Evolutionary conservation across 1,140 invertebrate species (phyloP).

Genomic region (Thaumetopoea pityocampa): DNA sequence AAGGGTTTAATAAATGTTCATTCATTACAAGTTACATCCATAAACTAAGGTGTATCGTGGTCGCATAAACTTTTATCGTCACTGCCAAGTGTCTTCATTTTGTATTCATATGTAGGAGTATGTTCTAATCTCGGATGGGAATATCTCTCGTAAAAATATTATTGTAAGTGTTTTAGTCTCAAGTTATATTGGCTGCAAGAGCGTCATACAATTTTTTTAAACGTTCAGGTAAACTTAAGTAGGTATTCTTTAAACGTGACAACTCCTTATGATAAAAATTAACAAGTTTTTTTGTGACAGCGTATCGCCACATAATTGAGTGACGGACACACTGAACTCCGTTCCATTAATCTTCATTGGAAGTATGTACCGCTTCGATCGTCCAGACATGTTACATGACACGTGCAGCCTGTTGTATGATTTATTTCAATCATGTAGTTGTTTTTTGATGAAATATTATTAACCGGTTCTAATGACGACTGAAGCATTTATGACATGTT

Average conservation of each 20-base stretch:
- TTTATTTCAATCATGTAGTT: slow-evolving; percentile 28
- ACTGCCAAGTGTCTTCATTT: slow-evolving; percentile 9
- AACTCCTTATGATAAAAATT: too few species aligned
- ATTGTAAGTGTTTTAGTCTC: too few species aligned
- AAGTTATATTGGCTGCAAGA: too few species aligned
- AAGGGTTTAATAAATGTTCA: too few species aligned
- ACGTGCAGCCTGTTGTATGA: slow-evolving; percentile 16
- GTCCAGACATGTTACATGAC: slow-evolving; percentile 20
- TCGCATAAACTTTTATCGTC: too few species aligned
- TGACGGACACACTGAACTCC: slow-evolving; percentile 17
- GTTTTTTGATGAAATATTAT: slow-evolving; percentile 31
- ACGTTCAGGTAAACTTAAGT: too few species aligned
- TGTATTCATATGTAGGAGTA: slow-evolving; percentile 7
- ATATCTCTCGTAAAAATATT: too few species aligned
- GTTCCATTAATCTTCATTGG: slow-evolving; percentile 22
- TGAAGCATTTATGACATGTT: too few species aligned
- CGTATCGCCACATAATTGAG: slow-evolving; percentile 10
- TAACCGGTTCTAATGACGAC: slow-evolving; percentile 13
- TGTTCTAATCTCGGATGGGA: slow-evolving; percentile 7
- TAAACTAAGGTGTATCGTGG: too few species aligned
- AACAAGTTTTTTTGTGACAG: slow-evolving; percentile 8
- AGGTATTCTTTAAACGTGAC: too few species aligned
- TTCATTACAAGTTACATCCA: too few species aligned
- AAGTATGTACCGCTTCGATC: slow-evolving; percentile 22
- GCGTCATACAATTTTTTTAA: too few species aligned